These are phyloP conservation scores for Drosophila stalkeri DNA, from an alignment of 2,888 invertebrate species.

Conservation along the genomic window DNA sequence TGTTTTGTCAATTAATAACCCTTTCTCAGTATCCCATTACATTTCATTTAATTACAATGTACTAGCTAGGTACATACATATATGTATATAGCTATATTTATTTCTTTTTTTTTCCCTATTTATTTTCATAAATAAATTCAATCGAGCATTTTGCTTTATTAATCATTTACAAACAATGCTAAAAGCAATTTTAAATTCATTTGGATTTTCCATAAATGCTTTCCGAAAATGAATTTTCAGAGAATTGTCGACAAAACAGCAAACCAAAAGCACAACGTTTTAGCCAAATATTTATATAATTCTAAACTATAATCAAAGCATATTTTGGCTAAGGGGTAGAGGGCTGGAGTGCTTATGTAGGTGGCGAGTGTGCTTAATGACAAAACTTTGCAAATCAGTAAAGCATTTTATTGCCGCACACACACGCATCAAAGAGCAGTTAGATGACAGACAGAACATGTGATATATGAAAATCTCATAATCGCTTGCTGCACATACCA, in stretches of 20 bases:
- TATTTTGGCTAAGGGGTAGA: background rate
- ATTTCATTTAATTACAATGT: background rate
- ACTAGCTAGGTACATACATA: background rate
- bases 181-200: constrained; percentile 15
- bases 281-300: constrained; percentile 63
- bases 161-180: background rate
- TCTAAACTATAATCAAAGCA: constrained; percentile 59
- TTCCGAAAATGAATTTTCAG: constrained; percentile 36
- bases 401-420: constrained; percentile 68
- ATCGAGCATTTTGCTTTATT: background rate
- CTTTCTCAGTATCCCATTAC: background rate
- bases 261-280: constrained; percentile 25
- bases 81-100: too few species aligned
- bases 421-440: constrained; percentile 36
- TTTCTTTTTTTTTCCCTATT: too few species aligned
- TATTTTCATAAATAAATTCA: background rate
- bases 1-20: background rate
- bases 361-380: constrained; percentile 73
- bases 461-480: constrained; percentile 66
- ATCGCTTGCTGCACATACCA: constrained; percentile 62
- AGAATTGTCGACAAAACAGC: constrained; percentile 49
- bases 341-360: constrained; percentile 24
- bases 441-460: constrained; percentile 53
- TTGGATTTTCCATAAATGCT: constrained; percentile 33
- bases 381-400: constrained; percentile 76